Base-by-base conservation (phyloP, 2,888 invertebrate species). In the Pristionchus exspectatus region DNA sequence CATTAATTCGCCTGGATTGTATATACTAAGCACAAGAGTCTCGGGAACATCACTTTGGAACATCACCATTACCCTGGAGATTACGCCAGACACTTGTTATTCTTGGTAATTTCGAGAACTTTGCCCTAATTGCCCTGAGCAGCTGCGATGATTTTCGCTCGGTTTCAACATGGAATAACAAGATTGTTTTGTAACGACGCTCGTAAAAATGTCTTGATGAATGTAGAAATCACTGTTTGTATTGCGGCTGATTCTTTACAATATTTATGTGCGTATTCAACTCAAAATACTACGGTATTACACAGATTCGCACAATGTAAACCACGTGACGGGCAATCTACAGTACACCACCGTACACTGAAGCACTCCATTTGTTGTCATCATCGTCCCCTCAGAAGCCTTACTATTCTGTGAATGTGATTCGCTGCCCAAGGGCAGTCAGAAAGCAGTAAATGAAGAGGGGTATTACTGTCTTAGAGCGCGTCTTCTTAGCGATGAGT, bases 221-320 rank as follows among this genome's bases (percentile, higher is more conserved):
- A 63, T 63, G 63, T n/a, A 63, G 63, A 63, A 63, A 63, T 63
- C 63, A 63, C 63, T 5, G 63, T 63, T 63, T 63, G 63, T 63
- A 7, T 63, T n/a, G 24, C n/a, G 24, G 3, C n/a, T n/a, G 63
- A 63, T 63, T 63, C 44, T 12, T 4, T n/a, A n/a, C 63, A 63
- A 63, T 63, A 10, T 24, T 63, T 10, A 7, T n/a, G 63, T 63
- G 63, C 5, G 3, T 24, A 24, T 24, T 24, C 24, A 24, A 63
- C 38, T 38, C 38, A 3, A 38, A 38, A 38, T 3, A 38, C 38
- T 38, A 38, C 38, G 38, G 38, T 38, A 5, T 3, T 38, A 38
- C 38, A 38, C 38, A 38, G 38, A 38, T 38, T 38, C 38, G 38
- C 38, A 38, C 38, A 38, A 38, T 38, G 38, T 3, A 38, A 38